Conservation (phyloP, 2,888 invertebrate genomes). For the Tiliacea aurago region DNA sequence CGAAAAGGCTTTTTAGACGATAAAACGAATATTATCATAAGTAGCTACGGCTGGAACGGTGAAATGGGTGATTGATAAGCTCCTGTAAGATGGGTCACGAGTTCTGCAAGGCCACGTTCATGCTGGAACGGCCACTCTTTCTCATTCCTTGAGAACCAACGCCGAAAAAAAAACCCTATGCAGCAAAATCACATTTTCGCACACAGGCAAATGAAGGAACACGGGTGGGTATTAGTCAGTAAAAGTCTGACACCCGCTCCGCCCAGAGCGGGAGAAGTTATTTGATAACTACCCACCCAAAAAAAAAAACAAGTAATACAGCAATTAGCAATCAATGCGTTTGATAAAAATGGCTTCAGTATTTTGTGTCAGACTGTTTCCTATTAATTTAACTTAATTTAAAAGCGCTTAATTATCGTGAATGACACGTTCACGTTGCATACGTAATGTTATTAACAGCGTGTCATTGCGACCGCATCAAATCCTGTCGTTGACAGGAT, state of each 20-base stretch:
- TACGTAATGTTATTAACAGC: slow-evolving; percentile 48
- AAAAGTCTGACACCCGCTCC: too few species aligned
- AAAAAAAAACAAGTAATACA: too few species aligned
- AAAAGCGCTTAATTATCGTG: slow-evolving; percentile 50
- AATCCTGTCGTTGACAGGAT: not conserved
- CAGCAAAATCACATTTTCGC: not conserved
- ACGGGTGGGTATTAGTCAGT: too few species aligned
- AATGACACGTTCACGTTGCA: slow-evolving; percentile 47
- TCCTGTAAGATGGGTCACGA: too few species aligned
- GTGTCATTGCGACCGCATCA: slow-evolving; percentile 23
- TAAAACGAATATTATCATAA: not conserved
- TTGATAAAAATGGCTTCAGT: slow-evolving; percentile 9
- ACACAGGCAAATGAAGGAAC: too few species aligned
- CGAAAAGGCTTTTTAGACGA: not conserved
- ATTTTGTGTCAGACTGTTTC: slow-evolving; percentile 3
- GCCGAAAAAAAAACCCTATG: too few species aligned
- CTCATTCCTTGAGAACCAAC: not conserved
- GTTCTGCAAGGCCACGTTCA: not conserved
- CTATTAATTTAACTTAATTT: slow-evolving; percentile 52
- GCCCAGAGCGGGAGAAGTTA: too few species aligned
- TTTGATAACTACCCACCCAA: too few species aligned
- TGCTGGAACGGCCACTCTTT: not conserved
- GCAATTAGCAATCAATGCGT: slow-evolving; percentile 10
- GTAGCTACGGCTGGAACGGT: not conserved
- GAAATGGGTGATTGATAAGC: not conserved